phyloP scores from a whole-genome alignment of 2,797 vertebrate species.

The Gobionotothen gibberifrons region DNA sequence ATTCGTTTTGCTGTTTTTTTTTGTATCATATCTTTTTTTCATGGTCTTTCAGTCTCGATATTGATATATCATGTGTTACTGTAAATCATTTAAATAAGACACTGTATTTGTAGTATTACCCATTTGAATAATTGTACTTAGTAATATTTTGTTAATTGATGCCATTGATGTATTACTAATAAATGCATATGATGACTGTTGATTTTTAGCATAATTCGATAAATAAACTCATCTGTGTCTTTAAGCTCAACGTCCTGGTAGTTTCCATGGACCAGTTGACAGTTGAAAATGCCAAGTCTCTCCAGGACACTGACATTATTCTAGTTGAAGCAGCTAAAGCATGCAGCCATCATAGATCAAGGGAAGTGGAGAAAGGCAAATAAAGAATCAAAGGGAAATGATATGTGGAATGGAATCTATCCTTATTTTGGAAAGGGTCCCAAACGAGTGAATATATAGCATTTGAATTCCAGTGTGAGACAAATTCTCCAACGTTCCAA shows the following conservation, averaged over 20 bases:
- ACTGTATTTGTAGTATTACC: not conserved
- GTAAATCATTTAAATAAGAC: not conserved
- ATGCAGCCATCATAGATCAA: conserved; percentile 57
- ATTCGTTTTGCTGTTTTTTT: not conserved
- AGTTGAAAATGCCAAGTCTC: conserved; percentile 59
- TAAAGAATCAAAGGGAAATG: conserved; percentile 49
- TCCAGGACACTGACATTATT: conserved; percentile 53
- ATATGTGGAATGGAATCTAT: conserved; percentile 47
- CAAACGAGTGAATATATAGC: conserved; percentile 45
- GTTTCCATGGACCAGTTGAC: conserved; percentile 46
- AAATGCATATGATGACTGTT: not conserved
- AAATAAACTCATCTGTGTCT: conserved; percentile 36
- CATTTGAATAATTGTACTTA: not conserved
- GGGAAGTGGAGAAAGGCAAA: conserved; percentile 46
- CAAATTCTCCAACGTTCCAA: conserved; percentile 49
- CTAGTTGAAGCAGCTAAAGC: conserved; percentile 42
- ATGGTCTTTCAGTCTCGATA: not conserved
- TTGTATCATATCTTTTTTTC: not conserved
- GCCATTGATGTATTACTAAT: not conserved
- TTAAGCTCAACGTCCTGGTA: not conserved
- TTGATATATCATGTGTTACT: not conserved
- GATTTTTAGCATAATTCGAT: not conserved
- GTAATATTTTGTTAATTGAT: too few relatives aligned
- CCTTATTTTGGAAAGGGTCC: conserved; percentile 50
- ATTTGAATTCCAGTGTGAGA: conserved; percentile 40